phyloP scores from a whole-genome alignment of 2,888 invertebrate species.

The Fragum whitleyi region DNA sequence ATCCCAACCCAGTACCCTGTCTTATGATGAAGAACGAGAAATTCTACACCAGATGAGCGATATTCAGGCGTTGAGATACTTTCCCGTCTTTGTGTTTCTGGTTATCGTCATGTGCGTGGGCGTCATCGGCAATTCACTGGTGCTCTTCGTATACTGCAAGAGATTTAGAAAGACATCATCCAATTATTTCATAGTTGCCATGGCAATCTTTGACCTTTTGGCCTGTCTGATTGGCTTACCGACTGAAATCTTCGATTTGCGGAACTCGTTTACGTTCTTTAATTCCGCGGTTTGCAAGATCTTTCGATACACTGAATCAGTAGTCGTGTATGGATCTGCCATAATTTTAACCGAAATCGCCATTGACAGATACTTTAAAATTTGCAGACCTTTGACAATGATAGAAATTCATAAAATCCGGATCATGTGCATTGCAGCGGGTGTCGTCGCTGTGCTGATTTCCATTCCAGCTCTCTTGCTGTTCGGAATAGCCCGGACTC shows the following conservation, averaged over 20 bases:
- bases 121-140: constrained; percentile 74
- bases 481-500: constrained; percentile 71
- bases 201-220: constrained; percentile 79
- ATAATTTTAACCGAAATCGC: constrained; percentile 78
- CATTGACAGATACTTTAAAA: constrained; percentile 79
- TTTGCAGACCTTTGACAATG: constrained; percentile 75
- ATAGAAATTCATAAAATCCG: constrained; percentile 73
- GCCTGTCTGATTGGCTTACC: constrained; percentile 78
- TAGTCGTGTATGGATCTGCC: constrained; percentile 76
- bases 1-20: constrained; percentile 25
- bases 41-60: constrained; percentile 66
- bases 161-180: constrained; percentile 76
- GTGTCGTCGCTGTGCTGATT: constrained; percentile 68
- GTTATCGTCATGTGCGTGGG: constrained; percentile 73
- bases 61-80: constrained; percentile 70
- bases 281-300: constrained; percentile 75
- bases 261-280: constrained; percentile 76
- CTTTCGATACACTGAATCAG: constrained; percentile 72
- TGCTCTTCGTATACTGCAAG: constrained; percentile 75
- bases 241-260: constrained; percentile 75
- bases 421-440: constrained; percentile 72
- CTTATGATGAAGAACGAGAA: constrained; percentile 33
- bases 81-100: constrained; percentile 76
- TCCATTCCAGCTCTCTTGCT: constrained; percentile 72
- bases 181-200: constrained; percentile 78